Conservation (phyloP, 2,888 invertebrate species). For the Dryobota labecula region DNA sequence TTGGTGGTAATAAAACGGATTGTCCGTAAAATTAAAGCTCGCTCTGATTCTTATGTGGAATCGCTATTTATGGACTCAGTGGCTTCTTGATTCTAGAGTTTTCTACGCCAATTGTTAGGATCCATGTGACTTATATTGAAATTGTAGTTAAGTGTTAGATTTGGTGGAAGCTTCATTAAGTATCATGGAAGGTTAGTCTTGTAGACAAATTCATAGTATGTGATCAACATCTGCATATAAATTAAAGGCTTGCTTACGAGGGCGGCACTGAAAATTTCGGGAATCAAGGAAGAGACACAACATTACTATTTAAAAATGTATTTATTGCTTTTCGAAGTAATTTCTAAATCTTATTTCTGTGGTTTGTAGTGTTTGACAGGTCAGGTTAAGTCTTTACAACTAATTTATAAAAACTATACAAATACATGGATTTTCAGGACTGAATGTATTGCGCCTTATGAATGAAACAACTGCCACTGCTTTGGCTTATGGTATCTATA, state of each 20-base stretch:
- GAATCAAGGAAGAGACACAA: no score
- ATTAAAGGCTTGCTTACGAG: not conserved
- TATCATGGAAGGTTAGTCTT: not conserved
- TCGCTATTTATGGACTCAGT: conserved; percentile 9
- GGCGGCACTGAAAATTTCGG: no score
- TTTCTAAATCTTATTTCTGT: no score
- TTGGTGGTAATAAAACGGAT: conserved; percentile 39
- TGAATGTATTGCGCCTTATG: conserved; percentile 98
- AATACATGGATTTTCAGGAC: conserved; percentile 82
- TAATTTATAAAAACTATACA: conserved; percentile 3
- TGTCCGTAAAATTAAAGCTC: conserved; percentile 25
- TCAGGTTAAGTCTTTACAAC: not conserved
- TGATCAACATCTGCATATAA: not conserved
- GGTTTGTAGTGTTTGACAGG: not conserved
- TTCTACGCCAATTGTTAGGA: conserved; percentile 1
- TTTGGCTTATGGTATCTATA: conserved; percentile 99
- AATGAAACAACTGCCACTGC: conserved; percentile 99
- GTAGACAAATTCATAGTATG: not conserved
- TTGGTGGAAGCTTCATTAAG: not conserved
- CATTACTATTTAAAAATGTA: no score
- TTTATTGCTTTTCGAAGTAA: no score
- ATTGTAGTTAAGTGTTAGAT: not conserved
- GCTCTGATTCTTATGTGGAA: conserved; percentile 14
- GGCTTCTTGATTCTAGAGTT: conserved; percentile 23
- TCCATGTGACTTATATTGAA: not conserved